Conservation (phyloP, 2,113 vertebrate species). For the Seriola rivoliana region DNA sequence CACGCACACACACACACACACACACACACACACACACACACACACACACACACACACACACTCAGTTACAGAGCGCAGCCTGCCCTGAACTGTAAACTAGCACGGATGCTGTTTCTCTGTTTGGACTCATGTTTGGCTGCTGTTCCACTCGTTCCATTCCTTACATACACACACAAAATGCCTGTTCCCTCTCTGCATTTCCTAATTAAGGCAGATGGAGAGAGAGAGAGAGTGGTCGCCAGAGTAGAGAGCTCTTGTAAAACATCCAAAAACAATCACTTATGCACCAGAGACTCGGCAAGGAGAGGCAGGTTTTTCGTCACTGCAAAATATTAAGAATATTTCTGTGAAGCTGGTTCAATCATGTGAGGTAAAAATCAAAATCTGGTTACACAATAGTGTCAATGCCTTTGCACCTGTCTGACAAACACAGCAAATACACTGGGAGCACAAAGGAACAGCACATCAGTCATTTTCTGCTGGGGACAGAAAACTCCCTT, state of each 20-base stretch:
- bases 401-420: constrained; percentile 3
- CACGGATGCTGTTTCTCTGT: constrained; percentile 34
- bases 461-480: constrained; percentile 8
- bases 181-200: constrained; percentile 60
- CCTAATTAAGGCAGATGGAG: constrained; percentile 78
- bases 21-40: neutral
- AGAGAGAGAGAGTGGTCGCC: constrained; percentile 18
- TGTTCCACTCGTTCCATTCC: constrained; percentile 44
- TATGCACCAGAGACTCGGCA: neutral
- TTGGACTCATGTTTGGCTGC: constrained; percentile 52
- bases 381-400: neutral
- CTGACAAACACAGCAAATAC: neutral
- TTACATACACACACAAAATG: constrained; percentile 50
- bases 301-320: neutral
- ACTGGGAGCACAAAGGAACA: neutral
- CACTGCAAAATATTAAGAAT: neutral
- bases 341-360: neutral
- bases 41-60: neutral
- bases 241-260: constrained; percentile 29
- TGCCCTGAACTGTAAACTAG: constrained; percentile 42
- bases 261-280: constrained; percentile 55
- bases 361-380: neutral
- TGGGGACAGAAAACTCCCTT: constrained; percentile 27
- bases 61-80: constrained; percentile 1
- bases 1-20: neutral